Conservation (phyloP, 2,888 invertebrate species). For the Drosophila anomalata region DNA sequence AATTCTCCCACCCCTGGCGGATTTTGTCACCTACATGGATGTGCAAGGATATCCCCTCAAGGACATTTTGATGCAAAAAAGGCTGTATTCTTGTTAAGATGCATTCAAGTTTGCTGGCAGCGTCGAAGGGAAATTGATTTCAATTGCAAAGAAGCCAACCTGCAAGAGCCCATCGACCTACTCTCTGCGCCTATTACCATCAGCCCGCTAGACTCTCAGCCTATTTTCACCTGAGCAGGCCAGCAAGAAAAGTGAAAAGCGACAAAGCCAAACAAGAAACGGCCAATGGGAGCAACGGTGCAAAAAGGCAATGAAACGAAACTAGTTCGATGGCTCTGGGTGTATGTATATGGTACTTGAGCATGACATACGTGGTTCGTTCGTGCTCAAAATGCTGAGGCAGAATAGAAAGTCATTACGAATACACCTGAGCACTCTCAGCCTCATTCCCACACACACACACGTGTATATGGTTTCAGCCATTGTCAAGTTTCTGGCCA, state of each 20-base stretch:
- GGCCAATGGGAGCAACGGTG: not conserved
- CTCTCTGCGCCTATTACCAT: slow-evolving; percentile 27
- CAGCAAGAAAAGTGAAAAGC: slow-evolving; percentile 45
- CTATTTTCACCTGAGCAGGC: slow-evolving; percentile 28
- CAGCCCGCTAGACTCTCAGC: slow-evolving; percentile 2
- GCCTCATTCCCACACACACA: slow-evolving; percentile 5
- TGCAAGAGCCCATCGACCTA: slow-evolving; percentile 51
- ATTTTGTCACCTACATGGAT: not conserved
- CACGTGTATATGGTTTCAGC: slow-evolving; percentile 24
- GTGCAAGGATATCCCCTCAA: not conserved
- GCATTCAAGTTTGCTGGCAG: slow-evolving; percentile 36
- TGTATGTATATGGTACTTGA: slow-evolving; percentile 58
- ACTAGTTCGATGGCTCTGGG: slow-evolving; percentile 68
- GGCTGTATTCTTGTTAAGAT: slow-evolving; percentile 29
- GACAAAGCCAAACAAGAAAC: slow-evolving; percentile 16
- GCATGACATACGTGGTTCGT: slow-evolving; percentile 62
- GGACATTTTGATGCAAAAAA: not conserved
- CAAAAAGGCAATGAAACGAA: slow-evolving; percentile 42
- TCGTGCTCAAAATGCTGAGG: slow-evolving; percentile 66
- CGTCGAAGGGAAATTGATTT: slow-evolving; percentile 51
- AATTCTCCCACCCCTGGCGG: not conserved
- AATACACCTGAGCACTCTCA: slow-evolving; percentile 41
- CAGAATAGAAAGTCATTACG: slow-evolving; percentile 42
- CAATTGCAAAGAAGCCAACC: slow-evolving; percentile 65
- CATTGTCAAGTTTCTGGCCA: slow-evolving; percentile 49